These are phyloP conservation scores for Ecliptopera silaceata DNA, from an alignment of 2,888 invertebrate genomes.

Conservation along the genomic window DNA sequence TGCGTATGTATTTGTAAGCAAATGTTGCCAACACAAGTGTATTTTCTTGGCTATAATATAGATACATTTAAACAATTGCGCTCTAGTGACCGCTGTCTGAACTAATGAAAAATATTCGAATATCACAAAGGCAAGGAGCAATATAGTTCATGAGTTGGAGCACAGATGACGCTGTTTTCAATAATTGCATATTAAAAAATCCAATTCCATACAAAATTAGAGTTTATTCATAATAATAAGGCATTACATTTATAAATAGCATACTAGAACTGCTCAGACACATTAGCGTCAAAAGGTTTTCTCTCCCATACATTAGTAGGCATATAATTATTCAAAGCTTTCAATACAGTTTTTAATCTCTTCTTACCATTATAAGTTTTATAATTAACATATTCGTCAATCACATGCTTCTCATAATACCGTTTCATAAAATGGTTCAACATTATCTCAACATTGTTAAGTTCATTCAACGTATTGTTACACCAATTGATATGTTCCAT, in stretches of 20 bases:
- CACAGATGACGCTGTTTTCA: too few relatives aligned
- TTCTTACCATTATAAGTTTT: slow-evolving; percentile 20
- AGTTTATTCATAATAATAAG: not conserved
- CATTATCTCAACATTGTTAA: slow-evolving; percentile 4
- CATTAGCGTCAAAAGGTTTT: slow-evolving; percentile 12
- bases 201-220: not conserved
- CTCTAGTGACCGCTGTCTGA: too few relatives aligned
- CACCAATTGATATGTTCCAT: slow-evolving; percentile 10
- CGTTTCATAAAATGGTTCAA: slow-evolving; percentile 15
- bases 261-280: not conserved
- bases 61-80: too few relatives aligned
- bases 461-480: slow-evolving; percentile 16
- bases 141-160: too few relatives aligned
- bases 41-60: too few relatives aligned
- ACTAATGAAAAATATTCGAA: too few relatives aligned
- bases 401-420: slow-evolving; percentile 20
- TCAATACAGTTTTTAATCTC: not conserved
- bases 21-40: too few relatives aligned
- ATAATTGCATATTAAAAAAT: not conserved
- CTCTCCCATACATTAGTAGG: slow-evolving; percentile 23
- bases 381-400: slow-evolving; percentile 26
- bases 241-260: not conserved
- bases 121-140: too few relatives aligned
- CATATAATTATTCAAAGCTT: not conserved
- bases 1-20: too few relatives aligned